Conservation (phyloP, 2,113 vertebrate species). For the Boleophthalmus pectinirostris region DNA sequence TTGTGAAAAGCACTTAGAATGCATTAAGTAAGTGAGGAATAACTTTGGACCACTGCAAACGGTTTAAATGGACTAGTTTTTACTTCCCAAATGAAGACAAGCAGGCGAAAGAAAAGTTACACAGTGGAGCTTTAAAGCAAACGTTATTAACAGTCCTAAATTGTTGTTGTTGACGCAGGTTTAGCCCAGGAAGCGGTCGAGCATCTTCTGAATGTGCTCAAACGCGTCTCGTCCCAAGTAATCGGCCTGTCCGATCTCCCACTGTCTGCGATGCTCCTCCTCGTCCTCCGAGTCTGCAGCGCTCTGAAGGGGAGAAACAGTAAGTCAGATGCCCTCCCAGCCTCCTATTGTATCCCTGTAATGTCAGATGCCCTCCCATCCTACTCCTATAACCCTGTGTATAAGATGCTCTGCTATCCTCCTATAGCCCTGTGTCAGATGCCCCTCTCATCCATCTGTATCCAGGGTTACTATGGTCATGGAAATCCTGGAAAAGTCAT, state of each 20-base stretch:
- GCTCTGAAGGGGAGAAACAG: constrained; percentile 8
- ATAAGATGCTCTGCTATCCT: too few species aligned
- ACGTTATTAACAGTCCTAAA: not conserved
- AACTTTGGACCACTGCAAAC: too few species aligned
- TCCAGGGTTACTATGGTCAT: too few species aligned
- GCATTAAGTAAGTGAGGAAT: too few species aligned
- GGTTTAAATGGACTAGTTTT: too few species aligned
- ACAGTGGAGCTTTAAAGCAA: not conserved
- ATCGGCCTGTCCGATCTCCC: constrained; percentile 83
- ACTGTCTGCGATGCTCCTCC: constrained; percentile 69
- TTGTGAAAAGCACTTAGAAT: too few species aligned
- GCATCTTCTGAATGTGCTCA: constrained; percentile 77
- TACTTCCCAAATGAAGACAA: not conserved
- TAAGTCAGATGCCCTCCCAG: not conserved
- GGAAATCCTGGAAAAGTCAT: too few species aligned
- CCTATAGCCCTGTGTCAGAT: too few species aligned
- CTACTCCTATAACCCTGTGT: too few species aligned
- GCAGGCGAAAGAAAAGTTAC: not conserved
- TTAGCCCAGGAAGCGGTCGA: constrained; percentile 82
- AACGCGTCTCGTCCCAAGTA: constrained; percentile 84
- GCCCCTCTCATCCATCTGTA: too few species aligned
- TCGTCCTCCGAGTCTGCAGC: constrained; percentile 43
- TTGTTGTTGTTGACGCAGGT: not conserved
- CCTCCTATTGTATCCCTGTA: not conserved
- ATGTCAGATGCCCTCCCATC: too few species aligned